Evolutionary conservation across 2,888 invertebrate species (phyloP).

Genomic region (Caenorhabditis drosophilae): DNA sequence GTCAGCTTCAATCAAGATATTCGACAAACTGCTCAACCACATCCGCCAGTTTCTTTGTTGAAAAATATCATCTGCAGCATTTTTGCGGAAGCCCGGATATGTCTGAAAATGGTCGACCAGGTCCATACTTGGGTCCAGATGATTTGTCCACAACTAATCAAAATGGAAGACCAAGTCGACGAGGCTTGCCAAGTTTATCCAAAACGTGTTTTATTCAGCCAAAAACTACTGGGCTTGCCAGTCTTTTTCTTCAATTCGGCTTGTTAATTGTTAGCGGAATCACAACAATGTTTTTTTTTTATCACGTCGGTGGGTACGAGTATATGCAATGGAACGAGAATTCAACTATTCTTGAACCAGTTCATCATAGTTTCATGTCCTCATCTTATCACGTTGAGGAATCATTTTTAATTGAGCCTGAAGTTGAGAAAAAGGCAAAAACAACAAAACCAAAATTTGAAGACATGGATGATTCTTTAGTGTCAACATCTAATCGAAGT

Average conservation of each 20-base stretch:
- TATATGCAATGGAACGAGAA: conserved; percentile 54
- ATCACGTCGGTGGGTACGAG: conserved; percentile 57
- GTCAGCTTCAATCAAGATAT: neutral
- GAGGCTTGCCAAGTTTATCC: conserved; percentile 7
- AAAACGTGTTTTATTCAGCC: conserved; percentile 41
- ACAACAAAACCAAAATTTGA: neutral
- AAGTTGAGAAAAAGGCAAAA: neutral
- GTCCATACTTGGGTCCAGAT: neutral
- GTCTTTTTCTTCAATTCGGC: conserved; percentile 47
- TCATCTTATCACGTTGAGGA: neutral
- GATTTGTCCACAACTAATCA: neutral
- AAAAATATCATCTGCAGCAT: conserved; percentile 5
- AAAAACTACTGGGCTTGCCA: conserved; percentile 45
- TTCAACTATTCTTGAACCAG: conserved; percentile 48
- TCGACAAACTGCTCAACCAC: neutral
- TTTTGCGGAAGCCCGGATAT: neutral
- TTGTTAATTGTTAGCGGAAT: conserved; percentile 39
- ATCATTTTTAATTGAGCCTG: neutral
- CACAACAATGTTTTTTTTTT: conserved; percentile 50
- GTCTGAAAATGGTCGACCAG: no score
- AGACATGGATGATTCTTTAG: conserved; percentile 8
- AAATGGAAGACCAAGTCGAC: no score
- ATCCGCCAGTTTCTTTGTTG: neutral
- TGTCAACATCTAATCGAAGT: conserved; percentile 11
- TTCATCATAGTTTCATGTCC: conserved; percentile 16